Conservation (phyloP, 1,140 invertebrate species). For the Cepaea nemoralis region DNA sequence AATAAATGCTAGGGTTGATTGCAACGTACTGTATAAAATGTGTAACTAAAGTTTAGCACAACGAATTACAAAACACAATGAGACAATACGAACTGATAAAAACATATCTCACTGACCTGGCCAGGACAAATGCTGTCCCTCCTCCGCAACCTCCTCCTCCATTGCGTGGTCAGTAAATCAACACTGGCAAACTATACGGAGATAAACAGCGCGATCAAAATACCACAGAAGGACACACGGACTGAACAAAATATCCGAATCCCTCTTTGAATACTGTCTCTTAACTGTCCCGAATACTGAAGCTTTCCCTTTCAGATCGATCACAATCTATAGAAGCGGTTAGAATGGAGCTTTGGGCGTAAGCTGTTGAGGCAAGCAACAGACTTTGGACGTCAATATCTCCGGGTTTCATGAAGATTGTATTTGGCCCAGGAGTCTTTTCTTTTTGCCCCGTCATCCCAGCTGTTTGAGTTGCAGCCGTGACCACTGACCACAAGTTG, state of each 20-base stretch:
- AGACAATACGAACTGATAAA: background rate
- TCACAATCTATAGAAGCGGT: background rate
- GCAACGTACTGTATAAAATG: background rate
- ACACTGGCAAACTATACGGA: background rate
- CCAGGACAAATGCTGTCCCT: background rate
- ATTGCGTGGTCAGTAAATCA: background rate
- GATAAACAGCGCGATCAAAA: background rate
- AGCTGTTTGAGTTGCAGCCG: background rate
- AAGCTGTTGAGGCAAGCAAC: conserved; percentile 19
- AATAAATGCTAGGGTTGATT: no score
- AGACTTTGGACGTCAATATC: conserved; percentile 5
- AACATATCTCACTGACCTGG: background rate
- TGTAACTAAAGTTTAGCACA: background rate
- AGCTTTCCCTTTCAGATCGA: background rate
- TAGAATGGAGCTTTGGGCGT: background rate
- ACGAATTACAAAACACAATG: background rate
- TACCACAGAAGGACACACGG: background rate
- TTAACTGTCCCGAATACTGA: background rate
- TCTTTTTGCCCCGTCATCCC: background rate
- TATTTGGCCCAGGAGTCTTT: background rate
- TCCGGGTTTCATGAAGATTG: background rate
- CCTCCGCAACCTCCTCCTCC: background rate
- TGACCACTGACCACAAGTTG: background rate
- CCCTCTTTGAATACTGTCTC: background rate
- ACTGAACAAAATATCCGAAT: background rate